Evolutionary conservation across 2,113 vertebrate species (phyloP), one percentile per base, ranked within the genome.

Genomic region (Xiphophorus maculatus): DNA sequence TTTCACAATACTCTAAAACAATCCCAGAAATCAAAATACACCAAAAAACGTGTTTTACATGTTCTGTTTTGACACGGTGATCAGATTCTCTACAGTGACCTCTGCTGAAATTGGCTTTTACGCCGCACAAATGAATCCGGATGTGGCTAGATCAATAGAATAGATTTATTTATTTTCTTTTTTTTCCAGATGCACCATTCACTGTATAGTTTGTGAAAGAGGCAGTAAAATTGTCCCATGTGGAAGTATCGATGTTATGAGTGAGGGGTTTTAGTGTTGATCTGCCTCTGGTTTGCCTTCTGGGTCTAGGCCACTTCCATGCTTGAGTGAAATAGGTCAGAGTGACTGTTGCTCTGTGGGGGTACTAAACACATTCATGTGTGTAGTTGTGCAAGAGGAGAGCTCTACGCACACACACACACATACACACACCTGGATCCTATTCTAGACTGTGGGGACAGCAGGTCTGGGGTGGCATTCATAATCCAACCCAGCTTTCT

Each of bases 401-500:
- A 71, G 8, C 25, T 58, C 25, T 58, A 10, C 11, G 7, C 22
- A 58, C 7, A 75, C 73, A 48, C 40, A 72, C 35, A 28, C 67
- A 84, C 58, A 27, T 29, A 77, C 73, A 72, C 66, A 84, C 89
- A 91, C 87, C 88, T 93, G 87, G 87, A 74, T 90, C 76, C 85
- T 85, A 94, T 93, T 88, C 89, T 66, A 87, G 77, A 74, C 83
- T 67, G 51, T 3, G 25, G 81, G 84, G 79, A 82, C 86, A 86
- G 76, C 54, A 58, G 72, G 85, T 81, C 81, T 88, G 82, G 75
- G 85, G 83, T 86, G 77, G 86, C 81, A 82, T 76, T 88, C 84
- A 76, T 91, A 93, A 94, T 92, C 85, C 85, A 88, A 84, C 27
- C 89, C 93, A 93, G 88, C 82, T 90, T 82, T 69, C 32, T 90